Conservation (phyloP, 2,797 vertebrate genomes). For the Podarcis lilfordi region DNA sequence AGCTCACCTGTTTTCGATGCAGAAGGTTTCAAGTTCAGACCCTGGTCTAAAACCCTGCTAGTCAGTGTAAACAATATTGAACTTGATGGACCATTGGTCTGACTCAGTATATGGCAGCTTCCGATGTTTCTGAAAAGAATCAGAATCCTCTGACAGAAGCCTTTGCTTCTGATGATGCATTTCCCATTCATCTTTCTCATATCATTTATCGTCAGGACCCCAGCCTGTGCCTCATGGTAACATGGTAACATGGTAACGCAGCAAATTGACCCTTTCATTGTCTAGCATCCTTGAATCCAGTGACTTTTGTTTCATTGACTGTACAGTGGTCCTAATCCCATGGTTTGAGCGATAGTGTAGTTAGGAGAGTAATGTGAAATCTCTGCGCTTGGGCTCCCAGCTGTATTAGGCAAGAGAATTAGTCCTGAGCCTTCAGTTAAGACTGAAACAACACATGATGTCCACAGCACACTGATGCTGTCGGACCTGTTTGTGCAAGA, state of each 20-base stretch:
- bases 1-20: too few relatives aligned
- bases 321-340: conserved; percentile 39
- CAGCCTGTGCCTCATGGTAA: not conserved
- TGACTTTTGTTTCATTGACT: conserved; percentile 25
- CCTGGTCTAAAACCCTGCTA: too few relatives aligned
- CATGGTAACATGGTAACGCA: too few relatives aligned
- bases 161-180: not conserved
- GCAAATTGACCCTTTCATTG: conserved; percentile 56
- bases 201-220: conserved; percentile 8
- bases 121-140: too few relatives aligned
- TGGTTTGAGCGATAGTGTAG: conserved; percentile 35
- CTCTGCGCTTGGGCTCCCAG: not conserved
- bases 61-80: too few relatives aligned
- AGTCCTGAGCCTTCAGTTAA: conserved; percentile 14
- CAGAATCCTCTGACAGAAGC: not conserved
- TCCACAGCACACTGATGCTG: conserved; percentile 32
- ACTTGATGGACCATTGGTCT: too few relatives aligned
- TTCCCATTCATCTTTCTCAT: conserved; percentile 33
- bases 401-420: conserved; percentile 36
- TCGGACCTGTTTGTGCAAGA: conserved; percentile 32
- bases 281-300: conserved; percentile 39
- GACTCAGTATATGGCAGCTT: too few relatives aligned
- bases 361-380: conserved; percentile 26
- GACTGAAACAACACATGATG: conserved; percentile 39
- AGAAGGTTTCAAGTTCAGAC: too few relatives aligned